Evolutionary conservation across 2,113 vertebrate species (phyloP).

Genomic region (Oreocharis arfaki): DNA sequence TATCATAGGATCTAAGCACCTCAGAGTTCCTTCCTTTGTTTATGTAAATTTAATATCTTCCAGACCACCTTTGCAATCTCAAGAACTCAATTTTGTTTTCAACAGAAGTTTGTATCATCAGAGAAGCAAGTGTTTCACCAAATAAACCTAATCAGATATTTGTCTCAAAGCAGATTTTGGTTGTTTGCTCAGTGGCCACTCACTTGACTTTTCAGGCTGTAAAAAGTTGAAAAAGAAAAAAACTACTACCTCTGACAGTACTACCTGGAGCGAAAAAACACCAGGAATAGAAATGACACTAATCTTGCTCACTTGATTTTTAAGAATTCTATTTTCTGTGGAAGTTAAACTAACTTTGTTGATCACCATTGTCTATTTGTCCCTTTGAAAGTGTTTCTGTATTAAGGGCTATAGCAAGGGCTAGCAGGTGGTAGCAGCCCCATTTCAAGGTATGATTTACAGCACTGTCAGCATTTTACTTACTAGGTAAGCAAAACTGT

Average conservation of each 20-base stretch:
- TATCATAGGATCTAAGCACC: background rate
- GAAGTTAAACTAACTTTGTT: background rate
- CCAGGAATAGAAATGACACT: background rate
- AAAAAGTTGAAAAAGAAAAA: background rate
- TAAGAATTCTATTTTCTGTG: background rate
- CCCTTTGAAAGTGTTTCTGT: background rate
- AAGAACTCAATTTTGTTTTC: background rate
- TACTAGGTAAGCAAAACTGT: slow-evolving; percentile 5
- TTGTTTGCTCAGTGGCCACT: background rate
- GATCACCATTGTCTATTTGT: background rate
- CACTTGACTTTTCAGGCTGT: background rate
- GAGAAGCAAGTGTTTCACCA: background rate
- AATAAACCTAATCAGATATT: background rate
- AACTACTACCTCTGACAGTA: background rate
- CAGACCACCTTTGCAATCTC: background rate
- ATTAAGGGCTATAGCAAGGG: background rate
- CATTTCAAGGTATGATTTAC: background rate
- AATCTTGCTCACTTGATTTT: background rate
- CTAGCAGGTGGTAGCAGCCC: background rate
- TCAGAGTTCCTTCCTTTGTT: slow-evolving; percentile 12
- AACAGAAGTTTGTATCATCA: background rate
- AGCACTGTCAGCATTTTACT: slow-evolving; percentile 24
- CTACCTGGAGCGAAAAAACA: background rate
- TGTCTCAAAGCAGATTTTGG: background rate
- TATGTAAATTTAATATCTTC: background rate